Base-by-base conservation (phyloP, 2,797 vertebrate genomes). In the Girardinus metallicus region DNA sequence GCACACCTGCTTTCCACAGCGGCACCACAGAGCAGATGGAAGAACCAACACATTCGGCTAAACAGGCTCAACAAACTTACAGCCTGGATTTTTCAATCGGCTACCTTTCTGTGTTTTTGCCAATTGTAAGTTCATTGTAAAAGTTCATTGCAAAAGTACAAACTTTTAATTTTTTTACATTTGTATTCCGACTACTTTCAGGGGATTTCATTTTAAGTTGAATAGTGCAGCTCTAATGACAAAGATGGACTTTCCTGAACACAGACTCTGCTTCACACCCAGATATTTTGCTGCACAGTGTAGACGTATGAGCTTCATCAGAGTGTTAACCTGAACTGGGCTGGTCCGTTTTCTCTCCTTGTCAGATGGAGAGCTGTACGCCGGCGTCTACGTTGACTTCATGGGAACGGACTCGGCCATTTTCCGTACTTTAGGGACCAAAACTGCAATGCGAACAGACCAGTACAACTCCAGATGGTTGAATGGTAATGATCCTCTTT, bases 381-480 rank as follows among this genome's bases (percentile, higher is more conserved):
- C 99, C 0, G 99, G 98, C 0, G 98, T 99, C 83, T 99, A 99
- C 90, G 97, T 99, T 0, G 99, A 99, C 92, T 99, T 99, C 93
- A 99, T 99, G 99, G 98, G 98, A 94, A 99, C 99, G 0, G 99
- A 99, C 0, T 98, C 99, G 0, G 98, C 99, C 89, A 97, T 99
- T 93, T 99, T 99, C 94, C 97, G 99, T 77, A 99, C 98, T 11
- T 95, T 99, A 90, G 98, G 99, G 80, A 97, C 98, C 81, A 98
- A 98, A 93, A 98, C 97, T 0, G 97, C 98, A 89, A 99, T 99
- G 98, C 96, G 98, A 78, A 99, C 98, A 0, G 98, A 99, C 92
- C 98, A 99, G 93, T 99, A 99, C 93, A 99, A 99, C 90, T 99
- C 98, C 77, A 97, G 98, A 93, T 99, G 98, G 98, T 93, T 99